Conservation (phyloP, 2,888 invertebrate species). For the Sarcophaga caerulescens region DNA sequence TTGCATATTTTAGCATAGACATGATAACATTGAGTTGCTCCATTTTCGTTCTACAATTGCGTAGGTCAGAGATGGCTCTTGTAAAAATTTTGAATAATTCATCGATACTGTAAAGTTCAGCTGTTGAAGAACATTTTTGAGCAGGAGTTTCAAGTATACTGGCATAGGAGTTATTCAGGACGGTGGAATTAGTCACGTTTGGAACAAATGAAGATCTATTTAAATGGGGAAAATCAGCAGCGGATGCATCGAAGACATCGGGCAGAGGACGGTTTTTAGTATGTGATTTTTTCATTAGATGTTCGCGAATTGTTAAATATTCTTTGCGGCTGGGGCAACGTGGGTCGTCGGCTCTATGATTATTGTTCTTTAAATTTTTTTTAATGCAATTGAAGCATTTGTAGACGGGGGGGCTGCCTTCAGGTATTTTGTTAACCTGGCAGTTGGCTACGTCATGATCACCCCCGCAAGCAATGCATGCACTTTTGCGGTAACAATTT, state of each 20-base stretch:
- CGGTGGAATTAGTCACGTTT: not conserved
- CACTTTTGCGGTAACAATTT: slow-evolving; percentile 21
- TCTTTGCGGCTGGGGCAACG: not conserved
- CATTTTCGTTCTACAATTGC: slow-evolving; percentile 8
- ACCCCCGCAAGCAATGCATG: slow-evolving; percentile 6
- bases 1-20: slow-evolving; percentile 25
- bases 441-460: slow-evolving; percentile 13
- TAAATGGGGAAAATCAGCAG: too few species aligned
- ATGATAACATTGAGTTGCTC: slow-evolving; percentile 28
- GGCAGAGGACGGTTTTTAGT: not conserved
- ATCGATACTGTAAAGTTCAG: slow-evolving; percentile 2
- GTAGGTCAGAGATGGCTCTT: not conserved
- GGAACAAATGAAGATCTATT: not conserved
- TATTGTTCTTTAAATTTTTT: slow-evolving; percentile 9
- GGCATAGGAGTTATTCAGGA: not conserved
- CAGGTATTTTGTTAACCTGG: not conserved
- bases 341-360: slow-evolving; percentile 23
- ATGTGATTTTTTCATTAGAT: not conserved
- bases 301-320: not conserved
- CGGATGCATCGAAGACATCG: too few species aligned
- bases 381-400: slow-evolving; percentile 30
- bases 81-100: slow-evolving; percentile 16
- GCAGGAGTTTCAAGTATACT: not conserved
- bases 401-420: not conserved
- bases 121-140: not conserved